Evolutionary conservation across 2,113 vertebrate genomes (phyloP), one percentile per base, ranked within the genome.

Genomic region (Emydocephalus ijimae): DNA sequence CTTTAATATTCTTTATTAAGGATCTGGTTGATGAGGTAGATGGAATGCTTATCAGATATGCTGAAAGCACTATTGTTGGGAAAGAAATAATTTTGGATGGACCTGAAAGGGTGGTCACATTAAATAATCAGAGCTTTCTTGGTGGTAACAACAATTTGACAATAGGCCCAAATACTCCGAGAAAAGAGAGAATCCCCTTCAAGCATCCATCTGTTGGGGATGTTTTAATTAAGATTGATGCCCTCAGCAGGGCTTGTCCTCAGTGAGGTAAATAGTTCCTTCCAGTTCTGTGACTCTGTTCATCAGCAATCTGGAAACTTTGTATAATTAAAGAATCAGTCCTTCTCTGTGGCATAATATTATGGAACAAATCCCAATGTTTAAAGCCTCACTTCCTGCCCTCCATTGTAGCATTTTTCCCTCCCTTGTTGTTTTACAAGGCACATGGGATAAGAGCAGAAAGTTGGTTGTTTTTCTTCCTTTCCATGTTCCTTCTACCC

Each of bases 331-430:
- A 81, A 81, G 12, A 81, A 39, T 3, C 57, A 43, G 2, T 2
- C 18, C n/a, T 3, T 8, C 15, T 88, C 21, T 81, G 9, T 0
- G 11, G 10, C 29, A 9, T 0, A 26, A 3, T 61, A 8, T n/a
- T 90, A 34, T 81, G n/a, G 24, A 2, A 88, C 21, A 56, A 91
- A 50, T 43, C 18, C 43, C 69, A 21, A 10, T 87, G 57, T 85
- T 85, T 4, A 43, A 23, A 24, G 45, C n/a, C 9, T 29, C 3
- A 43, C 50, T 20, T n/a, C 12, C 18, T 59, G 43, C 34, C 54
- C 24, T 21, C 90, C 39, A 50, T 61, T 91, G 43, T 87, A 61
- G 5, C 24, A 45, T 6, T 86, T 87, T 50, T 50, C 52, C 2
- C 26, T 91, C 74, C 24, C 34, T 86, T 85, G 21, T 39, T 86